A percentile compares a stretch with the other conserved stretches of the same genome.
Conservation (phyloP, 2,113 vertebrate species). For the Nycticryphes semicollaris region DNA sequence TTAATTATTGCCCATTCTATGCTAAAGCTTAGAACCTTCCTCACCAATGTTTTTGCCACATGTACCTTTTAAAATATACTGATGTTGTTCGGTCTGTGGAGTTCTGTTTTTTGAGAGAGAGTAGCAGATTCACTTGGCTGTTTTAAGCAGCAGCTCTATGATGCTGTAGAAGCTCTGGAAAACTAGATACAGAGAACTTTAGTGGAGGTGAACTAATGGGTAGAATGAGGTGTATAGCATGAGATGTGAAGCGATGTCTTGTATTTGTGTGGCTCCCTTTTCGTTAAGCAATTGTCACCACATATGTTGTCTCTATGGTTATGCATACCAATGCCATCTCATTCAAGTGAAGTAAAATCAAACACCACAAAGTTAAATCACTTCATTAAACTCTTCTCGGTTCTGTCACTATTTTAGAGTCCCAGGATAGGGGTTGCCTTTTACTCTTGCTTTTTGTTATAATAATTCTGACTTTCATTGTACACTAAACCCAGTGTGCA, state of each 20-base stretch:
- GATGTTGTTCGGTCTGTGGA: background rate
- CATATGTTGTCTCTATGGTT: background rate
- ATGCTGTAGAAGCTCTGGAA: background rate
- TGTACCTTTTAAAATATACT: background rate
- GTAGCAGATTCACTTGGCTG: background rate
- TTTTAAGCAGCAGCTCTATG: background rate
- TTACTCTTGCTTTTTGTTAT: background rate
- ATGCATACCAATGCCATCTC: background rate
- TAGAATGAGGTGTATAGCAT: background rate
- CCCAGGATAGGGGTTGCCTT: background rate
- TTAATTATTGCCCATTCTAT: background rate
- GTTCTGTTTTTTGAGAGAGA: background rate
- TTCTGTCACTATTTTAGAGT: background rate
- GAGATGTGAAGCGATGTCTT: background rate
- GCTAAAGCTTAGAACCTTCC: background rate
- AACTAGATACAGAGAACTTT: background rate
- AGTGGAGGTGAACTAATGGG: background rate
- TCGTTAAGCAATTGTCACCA: background rate
- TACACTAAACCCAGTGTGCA: fast-evolving
- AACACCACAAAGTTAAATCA: background rate
- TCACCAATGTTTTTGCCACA: background rate
- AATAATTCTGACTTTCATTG: background rate
- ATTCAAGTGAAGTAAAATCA: background rate
- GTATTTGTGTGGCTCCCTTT: background rate
- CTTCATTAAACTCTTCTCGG: background rate